Evolutionary conservation across 2,888 invertebrate genomes (phyloP).

Genomic region (Clivina fossor): DNA sequence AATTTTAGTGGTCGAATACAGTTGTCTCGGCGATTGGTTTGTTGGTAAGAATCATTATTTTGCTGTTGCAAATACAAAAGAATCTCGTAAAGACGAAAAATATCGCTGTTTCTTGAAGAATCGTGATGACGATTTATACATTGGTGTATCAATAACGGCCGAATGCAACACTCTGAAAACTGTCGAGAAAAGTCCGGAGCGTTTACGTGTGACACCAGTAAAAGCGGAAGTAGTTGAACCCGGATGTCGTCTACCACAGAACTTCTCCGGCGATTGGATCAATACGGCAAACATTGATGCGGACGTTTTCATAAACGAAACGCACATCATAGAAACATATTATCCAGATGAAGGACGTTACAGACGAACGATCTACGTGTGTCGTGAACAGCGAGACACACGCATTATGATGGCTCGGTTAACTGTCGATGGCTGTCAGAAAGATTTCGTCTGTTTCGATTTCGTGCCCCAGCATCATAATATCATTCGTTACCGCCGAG

Average conservation of each 20-base stretch:
- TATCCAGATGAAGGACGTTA: constrained; percentile 90
- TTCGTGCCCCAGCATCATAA: constrained; percentile 96
- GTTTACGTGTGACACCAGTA: constrained; percentile 78
- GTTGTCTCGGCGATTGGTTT: constrained; percentile 94
- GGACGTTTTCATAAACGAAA: constrained; percentile 90
- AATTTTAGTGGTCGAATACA: constrained; percentile 77
- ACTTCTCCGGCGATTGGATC: constrained; percentile 94
- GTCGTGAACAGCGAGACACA: constrained; percentile 87
- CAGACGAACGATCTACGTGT: constrained; percentile 88
- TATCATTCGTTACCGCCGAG: constrained; percentile 86
- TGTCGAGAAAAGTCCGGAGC: constrained; percentile 89
- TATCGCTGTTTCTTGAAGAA: constrained; percentile 93
- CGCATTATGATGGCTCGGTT: constrained; percentile 95
- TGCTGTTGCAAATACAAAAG: constrained; percentile 95
- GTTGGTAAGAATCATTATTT: constrained; percentile 95
- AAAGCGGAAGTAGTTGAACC: constrained; percentile 88
- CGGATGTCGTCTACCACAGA: constrained; percentile 89
- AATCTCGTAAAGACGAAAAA: constrained; percentile 91
- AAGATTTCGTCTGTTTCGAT: constrained; percentile 96
- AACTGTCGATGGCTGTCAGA: constrained; percentile 95
- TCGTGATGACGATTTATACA: constrained; percentile 88
- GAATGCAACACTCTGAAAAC: constrained; percentile 92
- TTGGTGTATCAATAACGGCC: constrained; percentile 91
- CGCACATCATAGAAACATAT: constrained; percentile 94
- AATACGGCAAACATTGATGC: constrained; percentile 97